phyloP scores from a whole-genome alignment of 2,113 vertebrate genomes.

The Xenopus tropicalis region UCB_Xtro_10.0 CM004444.2:60879001-60879500 shows the following conservation, averaged over 20 bases:
- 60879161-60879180: too few species aligned
- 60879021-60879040: too few species aligned
- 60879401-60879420: slow-evolving; percentile 16
- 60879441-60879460: slow-evolving; percentile 31
- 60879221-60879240: background rate
- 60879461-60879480: slow-evolving; percentile 32
- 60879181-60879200: too few species aligned
- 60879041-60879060: too few species aligned
- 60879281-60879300: slow-evolving; percentile 37
- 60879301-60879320: slow-evolving; percentile 22
- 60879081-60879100: too few species aligned
- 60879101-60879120: too few species aligned
- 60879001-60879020: too few species aligned
- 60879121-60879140: too few species aligned
- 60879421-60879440: slow-evolving; percentile 39
- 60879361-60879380: slow-evolving; percentile 20
- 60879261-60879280: slow-evolving; percentile 33
- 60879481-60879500: background rate
- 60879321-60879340: slow-evolving; percentile 21
- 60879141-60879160: too few species aligned
- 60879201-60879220: background rate
- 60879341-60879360: slow-evolving; percentile 14
- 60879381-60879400: background rate
- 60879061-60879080: too few species aligned
- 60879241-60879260: background rate